Percentiles rank a stretch among this genome's conserved stretches.
phyloP scores from a whole-genome alignment of 1,140 invertebrate species.

The Trachymyrmex septentrionalis region DNA sequence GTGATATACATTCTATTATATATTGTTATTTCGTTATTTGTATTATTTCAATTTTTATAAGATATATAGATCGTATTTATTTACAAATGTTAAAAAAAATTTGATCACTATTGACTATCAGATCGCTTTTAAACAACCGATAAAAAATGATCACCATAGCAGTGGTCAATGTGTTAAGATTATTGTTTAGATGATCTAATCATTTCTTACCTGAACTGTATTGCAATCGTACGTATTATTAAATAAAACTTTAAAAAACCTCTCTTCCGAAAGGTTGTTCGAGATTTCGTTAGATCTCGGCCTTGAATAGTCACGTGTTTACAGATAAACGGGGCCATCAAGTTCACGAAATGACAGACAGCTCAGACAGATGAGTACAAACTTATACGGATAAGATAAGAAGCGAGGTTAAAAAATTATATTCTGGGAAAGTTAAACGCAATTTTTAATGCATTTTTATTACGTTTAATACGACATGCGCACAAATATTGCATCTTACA shows the following conservation, averaged over 20 bases:
- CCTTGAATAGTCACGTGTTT: slow-evolving; percentile 19
- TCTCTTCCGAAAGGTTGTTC: background rate
- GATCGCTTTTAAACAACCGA: too few species aligned
- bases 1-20: too few species aligned
- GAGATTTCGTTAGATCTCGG: slow-evolving; percentile 7
- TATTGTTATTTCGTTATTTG: too few species aligned
- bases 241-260: too few species aligned
- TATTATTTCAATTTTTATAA: too few species aligned
- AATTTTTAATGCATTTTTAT: background rate
- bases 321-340: slow-evolving; percentile 34
- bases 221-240: background rate
- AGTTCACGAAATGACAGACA: slow-evolving; percentile 43
- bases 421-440: background rate
- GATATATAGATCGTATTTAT: too few species aligned
- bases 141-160: background rate
- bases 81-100: too few species aligned
- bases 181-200: background rate
- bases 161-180: background rate
- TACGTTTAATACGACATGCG: background rate
- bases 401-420: background rate
- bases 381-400: slow-evolving; percentile 9
- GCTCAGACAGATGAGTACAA: background rate
- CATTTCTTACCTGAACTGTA: background rate
- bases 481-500: slow-evolving; percentile 5
- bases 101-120: too few species aligned